Evolutionary conservation across 2,113 vertebrate genomes (phyloP).

Genomic region (Puffinus mauretanicus): DNA sequence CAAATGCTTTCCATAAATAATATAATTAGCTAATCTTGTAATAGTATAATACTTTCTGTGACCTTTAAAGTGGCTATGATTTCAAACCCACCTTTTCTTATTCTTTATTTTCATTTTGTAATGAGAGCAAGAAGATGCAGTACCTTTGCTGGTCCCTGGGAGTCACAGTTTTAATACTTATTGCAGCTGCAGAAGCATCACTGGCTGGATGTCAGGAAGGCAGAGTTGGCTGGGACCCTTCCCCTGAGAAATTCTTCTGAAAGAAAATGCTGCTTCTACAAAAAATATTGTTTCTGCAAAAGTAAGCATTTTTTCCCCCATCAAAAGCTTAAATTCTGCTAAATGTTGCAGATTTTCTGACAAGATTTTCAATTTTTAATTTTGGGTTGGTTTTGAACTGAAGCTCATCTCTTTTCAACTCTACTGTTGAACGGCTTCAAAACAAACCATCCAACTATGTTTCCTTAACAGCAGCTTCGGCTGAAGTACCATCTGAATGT

Average conservation of each 20-base stretch:
- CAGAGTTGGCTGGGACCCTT: background rate
- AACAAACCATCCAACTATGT: background rate
- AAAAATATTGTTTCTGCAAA: background rate
- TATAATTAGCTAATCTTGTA: constrained; percentile 44
- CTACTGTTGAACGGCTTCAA: background rate
- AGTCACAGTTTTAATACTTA: constrained; percentile 64
- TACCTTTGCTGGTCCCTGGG: constrained; percentile 52
- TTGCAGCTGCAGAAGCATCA: background rate
- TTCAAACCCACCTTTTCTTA: constrained; percentile 15
- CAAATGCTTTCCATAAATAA: constrained; percentile 55
- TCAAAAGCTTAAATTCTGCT: constrained; percentile 19
- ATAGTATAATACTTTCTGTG: background rate
- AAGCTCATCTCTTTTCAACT: background rate
- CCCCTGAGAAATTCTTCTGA: background rate
- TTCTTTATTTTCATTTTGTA: constrained; percentile 1
- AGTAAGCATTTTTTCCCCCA: background rate
- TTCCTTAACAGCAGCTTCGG: background rate
- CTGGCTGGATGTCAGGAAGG: background rate
- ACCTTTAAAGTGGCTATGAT: constrained; percentile 42
- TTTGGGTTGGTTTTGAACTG: constrained; percentile 21
- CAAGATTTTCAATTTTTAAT: constrained; percentile 4
- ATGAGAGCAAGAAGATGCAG: constrained; percentile 13
- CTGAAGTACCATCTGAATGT: background rate
- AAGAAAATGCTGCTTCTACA: background rate
- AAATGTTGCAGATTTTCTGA: background rate